Percentiles rank a stretch among this genome's conserved stretches.
Conservation (phyloP, 2,888 invertebrate species). For the Diarsia mendica region DNA sequence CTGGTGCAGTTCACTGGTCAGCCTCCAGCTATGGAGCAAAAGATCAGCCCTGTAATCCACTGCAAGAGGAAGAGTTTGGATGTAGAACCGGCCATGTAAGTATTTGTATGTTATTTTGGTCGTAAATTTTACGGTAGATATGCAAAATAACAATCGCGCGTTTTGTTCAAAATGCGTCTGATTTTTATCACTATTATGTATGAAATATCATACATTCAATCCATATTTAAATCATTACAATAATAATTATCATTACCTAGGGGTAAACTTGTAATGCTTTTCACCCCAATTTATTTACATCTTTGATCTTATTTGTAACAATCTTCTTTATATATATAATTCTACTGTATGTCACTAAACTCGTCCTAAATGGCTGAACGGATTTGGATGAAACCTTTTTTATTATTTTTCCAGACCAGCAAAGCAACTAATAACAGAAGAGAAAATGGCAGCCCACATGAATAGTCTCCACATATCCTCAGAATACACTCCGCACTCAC, state of each 20-base stretch:
- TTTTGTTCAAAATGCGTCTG: too few species aligned
- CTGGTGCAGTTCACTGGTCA: slow-evolving; percentile 87
- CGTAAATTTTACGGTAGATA: neutral
- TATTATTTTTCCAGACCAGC: slow-evolving; percentile 84
- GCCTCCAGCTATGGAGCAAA: slow-evolving; percentile 72
- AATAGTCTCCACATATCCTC: slow-evolving; percentile 93
- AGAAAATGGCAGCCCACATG: slow-evolving; percentile 95
- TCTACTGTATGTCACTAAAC: too few species aligned
- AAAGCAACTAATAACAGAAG: slow-evolving; percentile 95
- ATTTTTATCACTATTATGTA: too few species aligned
- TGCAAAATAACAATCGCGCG: neutral
- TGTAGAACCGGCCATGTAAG: slow-evolving; percentile 88
- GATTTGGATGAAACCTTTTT: too few species aligned
- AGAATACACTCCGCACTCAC: slow-evolving; percentile 81
- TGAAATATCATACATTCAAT: too few species aligned
- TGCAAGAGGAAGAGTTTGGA: slow-evolving; percentile 87
- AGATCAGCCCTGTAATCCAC: slow-evolving; percentile 77
- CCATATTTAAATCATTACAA: too few species aligned
- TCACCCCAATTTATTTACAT: neutral
- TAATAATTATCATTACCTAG: too few species aligned
- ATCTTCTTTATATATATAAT: too few species aligned
- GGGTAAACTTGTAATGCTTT: neutral
- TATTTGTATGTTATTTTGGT: slow-evolving; percentile 49
- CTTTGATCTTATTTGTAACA: neutral
- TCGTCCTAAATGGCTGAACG: too few species aligned